A percentile compares a stretch with the other conserved stretches of the same genome.
Evolutionary conservation across 2,888 invertebrate genomes (phyloP).

Genomic region (Synanthedon vespiformis): DNA sequence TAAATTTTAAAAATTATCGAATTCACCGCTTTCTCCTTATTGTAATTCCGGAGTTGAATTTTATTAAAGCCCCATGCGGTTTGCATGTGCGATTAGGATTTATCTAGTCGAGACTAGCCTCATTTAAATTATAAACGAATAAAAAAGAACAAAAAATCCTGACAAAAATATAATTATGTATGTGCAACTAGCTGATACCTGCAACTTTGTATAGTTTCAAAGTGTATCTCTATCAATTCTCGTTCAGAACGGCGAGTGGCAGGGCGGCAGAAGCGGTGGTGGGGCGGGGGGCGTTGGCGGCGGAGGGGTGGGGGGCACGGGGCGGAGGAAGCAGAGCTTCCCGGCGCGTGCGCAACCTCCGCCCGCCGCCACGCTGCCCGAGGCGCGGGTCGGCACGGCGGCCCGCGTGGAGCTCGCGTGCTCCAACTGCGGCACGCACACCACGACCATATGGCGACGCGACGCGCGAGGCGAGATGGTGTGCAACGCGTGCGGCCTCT

Average conservation of each 20-base stretch:
- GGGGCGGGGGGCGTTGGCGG: conserved; percentile 31
- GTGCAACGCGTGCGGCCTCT: conserved; percentile 98
- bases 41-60: no score
- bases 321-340: conserved; percentile 84
- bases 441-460: conserved; percentile 97
- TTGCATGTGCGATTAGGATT: no score
- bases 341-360: conserved; percentile 76
- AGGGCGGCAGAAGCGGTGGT: conserved; percentile 12
- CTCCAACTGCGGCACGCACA: conserved; percentile 97
- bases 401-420: conserved; percentile 87
- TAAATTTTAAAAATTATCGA: no score
- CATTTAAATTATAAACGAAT: no score
- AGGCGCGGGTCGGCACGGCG: conserved; percentile 19
- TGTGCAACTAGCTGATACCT: no score
- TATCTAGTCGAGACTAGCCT: no score
- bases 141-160: no score
- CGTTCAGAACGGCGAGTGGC: conserved; percentile 55
- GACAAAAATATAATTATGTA: no score
- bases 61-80: no score
- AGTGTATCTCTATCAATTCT: neutral
- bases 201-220: no score
- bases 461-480: conserved; percentile 98
- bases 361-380: neutral
- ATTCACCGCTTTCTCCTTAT: no score
- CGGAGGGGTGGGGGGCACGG: conserved; percentile 68